A percentile compares a stretch with the other conserved stretches of the same genome.
phyloP scores from a whole-genome alignment of 2,113 vertebrate genomes.

The Scomber colias region DNA sequence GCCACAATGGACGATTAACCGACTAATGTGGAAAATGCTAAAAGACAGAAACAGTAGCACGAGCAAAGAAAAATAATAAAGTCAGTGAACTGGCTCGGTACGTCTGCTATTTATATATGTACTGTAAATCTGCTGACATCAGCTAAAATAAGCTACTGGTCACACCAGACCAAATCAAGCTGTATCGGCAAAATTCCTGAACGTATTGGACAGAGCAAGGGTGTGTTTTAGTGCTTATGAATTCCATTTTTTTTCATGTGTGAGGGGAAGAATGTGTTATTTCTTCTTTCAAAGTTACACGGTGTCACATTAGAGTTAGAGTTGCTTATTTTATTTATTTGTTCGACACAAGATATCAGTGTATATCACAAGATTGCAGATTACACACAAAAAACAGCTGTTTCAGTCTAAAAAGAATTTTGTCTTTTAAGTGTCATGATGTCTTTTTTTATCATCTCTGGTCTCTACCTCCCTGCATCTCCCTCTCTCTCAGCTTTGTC shows the following conservation, averaged over 20 bases:
- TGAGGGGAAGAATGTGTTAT: not conserved
- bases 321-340: too few species aligned
- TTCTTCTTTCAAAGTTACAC: not conserved
- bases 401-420: constrained; percentile 3
- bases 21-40: too few species aligned
- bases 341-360: too few species aligned
- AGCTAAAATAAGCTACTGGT: too few species aligned
- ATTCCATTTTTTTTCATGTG: not conserved
- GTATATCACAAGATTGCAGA: not conserved
- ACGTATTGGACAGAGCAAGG: too few species aligned
- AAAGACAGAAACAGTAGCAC: too few species aligned
- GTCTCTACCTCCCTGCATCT: constrained; percentile 34
- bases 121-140: too few species aligned
- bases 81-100: not conserved
- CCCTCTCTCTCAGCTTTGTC: constrained; percentile 51
- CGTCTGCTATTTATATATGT: too few species aligned
- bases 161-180: too few species aligned
- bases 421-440: constrained; percentile 3
- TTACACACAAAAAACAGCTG: not conserved
- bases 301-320: not conserved
- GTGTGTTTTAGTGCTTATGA: too few species aligned
- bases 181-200: too few species aligned
- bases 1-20: too few species aligned
- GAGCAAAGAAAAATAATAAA: not conserved
- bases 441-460: constrained; percentile 24